phyloP scores from a whole-genome alignment of 2,797 vertebrate genomes.

The Xiphophorus birchmanni region DNA sequence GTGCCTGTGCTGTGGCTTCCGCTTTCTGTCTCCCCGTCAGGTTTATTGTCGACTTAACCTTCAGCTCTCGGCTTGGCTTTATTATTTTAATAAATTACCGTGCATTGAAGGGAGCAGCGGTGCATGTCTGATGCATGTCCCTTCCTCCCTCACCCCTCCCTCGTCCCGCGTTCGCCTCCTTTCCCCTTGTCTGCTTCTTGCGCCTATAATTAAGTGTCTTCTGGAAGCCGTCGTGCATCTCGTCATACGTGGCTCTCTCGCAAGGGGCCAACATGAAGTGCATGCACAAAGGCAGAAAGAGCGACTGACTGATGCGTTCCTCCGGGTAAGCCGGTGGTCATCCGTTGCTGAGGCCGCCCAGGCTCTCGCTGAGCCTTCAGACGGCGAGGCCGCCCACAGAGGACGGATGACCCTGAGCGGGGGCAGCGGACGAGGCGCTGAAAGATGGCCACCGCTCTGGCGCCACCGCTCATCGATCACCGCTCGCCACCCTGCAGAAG shows the following conservation, averaged over 20 bases:
- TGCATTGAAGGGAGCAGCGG: conserved; percentile 52
- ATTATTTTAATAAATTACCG: conserved; percentile 78
- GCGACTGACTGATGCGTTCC: conserved; percentile 47
- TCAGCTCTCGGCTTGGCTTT: conserved; percentile 59
- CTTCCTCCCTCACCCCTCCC: conserved; percentile 17
- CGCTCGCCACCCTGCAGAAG: conserved; percentile 50
- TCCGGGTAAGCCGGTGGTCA: conserved; percentile 53
- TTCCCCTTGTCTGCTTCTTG: not conserved
- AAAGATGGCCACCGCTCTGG: conserved; percentile 67
- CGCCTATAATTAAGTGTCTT: conserved; percentile 36
- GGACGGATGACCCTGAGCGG: conserved; percentile 73
- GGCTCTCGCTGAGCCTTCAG: conserved; percentile 46
- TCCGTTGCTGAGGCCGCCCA: conserved; percentile 62
- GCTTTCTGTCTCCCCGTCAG: conserved; percentile 54
- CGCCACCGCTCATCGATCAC: conserved; percentile 68
- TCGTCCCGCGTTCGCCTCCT: not conserved
- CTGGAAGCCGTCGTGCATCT: conserved; percentile 8
- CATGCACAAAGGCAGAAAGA: conserved; percentile 11
- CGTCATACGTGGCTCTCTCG: conserved; percentile 19
- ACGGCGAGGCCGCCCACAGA: conserved; percentile 61
- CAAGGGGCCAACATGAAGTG: conserved; percentile 20
- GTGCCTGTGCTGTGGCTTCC: conserved; percentile 32
- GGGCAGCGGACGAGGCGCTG: conserved; percentile 60
- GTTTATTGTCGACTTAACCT: conserved; percentile 70
- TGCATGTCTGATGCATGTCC: conserved; percentile 59